phyloP scores from a whole-genome alignment of 2,888 invertebrate genomes.

The Sarcophaga variegata region DNA sequence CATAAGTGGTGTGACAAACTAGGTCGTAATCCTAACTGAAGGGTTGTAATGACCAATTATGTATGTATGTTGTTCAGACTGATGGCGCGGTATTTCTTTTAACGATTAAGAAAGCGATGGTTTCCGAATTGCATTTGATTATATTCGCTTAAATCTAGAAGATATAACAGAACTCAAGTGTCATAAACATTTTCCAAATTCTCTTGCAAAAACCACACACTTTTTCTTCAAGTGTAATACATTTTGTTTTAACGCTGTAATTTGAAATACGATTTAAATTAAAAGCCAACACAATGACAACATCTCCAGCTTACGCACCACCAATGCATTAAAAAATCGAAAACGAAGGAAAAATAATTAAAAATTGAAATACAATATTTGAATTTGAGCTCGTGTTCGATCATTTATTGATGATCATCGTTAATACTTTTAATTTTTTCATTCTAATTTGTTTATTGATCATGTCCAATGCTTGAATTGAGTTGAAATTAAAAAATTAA shows the following conservation, averaged over 20 bases:
- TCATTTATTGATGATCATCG: conserved; percentile 53
- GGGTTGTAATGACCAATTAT: too few relatives aligned
- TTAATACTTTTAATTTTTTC: conserved; percentile 24
- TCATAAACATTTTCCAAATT: too few relatives aligned
- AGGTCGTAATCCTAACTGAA: too few relatives aligned
- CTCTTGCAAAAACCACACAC: too few relatives aligned
- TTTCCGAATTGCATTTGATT: too few relatives aligned
- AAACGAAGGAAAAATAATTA: neutral
- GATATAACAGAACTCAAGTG: too few relatives aligned
- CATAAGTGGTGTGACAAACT: too few relatives aligned
- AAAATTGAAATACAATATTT: conserved; percentile 39
- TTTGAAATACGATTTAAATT: conserved; percentile 26
- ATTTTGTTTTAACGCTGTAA: neutral
- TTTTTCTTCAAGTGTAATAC: neutral
- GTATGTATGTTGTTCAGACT: too few relatives aligned
- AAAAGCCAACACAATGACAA: neutral
- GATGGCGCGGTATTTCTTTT: too few relatives aligned
- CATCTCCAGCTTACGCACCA: neutral
- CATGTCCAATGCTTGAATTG: conserved; percentile 35
- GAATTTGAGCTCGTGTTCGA: conserved; percentile 56
- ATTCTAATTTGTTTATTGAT: conserved; percentile 58
- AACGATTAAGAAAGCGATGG: too few relatives aligned
- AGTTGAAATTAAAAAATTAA: conserved; percentile 23
- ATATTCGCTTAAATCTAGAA: too few relatives aligned
- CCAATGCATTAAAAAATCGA: neutral